Percentiles rank a stretch among this genome's conserved stretches.
These are phyloP conservation scores for Hydraecia micacea DNA, from an alignment of 2,888 invertebrate genomes.

Conservation along the genomic window DNA sequence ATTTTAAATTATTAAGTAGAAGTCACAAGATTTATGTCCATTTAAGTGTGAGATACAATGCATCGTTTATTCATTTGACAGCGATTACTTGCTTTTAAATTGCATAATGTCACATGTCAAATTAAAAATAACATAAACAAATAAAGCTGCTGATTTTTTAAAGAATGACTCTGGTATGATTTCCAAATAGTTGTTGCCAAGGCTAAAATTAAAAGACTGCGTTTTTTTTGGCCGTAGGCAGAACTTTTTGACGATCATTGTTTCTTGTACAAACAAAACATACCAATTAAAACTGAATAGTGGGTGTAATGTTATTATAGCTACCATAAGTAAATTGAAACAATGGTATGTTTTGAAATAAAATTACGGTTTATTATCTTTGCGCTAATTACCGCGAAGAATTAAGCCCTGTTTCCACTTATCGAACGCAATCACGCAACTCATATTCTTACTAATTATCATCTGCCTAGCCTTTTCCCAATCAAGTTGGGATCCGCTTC, in stretches of 20 bases:
- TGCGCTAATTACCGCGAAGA: no score
- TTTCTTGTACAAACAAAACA: slow-evolving; percentile 32
- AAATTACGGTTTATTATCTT: slow-evolving; percentile 3
- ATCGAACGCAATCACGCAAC: no score
- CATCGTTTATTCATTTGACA: slow-evolving; percentile 12
- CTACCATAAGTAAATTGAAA: not conserved
- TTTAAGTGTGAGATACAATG: not conserved
- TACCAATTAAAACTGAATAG: slow-evolving; percentile 32
- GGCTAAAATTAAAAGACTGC: slow-evolving; percentile 12
- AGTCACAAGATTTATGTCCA: slow-evolving; percentile 9
- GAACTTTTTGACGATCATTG: slow-evolving; percentile 21
- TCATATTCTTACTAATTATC: not conserved
- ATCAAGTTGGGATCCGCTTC: not conserved
- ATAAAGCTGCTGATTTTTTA: not conserved
- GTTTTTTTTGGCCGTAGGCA: slow-evolving; percentile 19
- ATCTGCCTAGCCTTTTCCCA: not conserved
- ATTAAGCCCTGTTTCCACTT: not conserved
- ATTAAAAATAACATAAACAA: slow-evolving; percentile 12
- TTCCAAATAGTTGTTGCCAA: slow-evolving; percentile 22
- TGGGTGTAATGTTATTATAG: slow-evolving; percentile 24
- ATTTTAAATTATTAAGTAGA: not conserved
- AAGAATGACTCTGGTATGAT: not conserved
- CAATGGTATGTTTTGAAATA: slow-evolving; percentile 15
- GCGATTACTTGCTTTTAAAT: slow-evolving; percentile 11
- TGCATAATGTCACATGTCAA: not conserved